Evolutionary conservation across 1,140 invertebrate species (phyloP).

Genomic region (Idris sp.): DNA sequence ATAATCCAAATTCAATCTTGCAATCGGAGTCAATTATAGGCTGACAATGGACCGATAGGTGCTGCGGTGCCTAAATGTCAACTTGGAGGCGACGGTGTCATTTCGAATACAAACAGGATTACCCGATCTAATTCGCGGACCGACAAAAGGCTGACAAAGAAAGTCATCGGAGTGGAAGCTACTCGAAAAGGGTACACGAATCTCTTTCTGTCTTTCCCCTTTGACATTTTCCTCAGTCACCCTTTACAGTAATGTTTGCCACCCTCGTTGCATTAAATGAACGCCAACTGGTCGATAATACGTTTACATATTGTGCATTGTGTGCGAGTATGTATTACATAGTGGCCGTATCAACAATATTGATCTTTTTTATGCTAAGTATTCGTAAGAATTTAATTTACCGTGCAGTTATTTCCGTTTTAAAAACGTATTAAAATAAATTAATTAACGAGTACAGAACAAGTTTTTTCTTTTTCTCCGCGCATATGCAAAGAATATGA

Average conservation of each 20-base stretch:
- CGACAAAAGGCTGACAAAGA: slow-evolving; percentile 76
- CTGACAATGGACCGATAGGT: slow-evolving; percentile 71
- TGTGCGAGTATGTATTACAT: slow-evolving; percentile 46
- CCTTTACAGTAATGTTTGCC: slow-evolving; percentile 58
- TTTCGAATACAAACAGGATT: slow-evolving; percentile 78
- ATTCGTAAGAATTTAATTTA: slow-evolving; percentile 25
- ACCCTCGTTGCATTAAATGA: slow-evolving; percentile 58
- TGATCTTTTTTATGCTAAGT: slow-evolving; percentile 25
- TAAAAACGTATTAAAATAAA: too few species aligned
- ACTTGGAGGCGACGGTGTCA: slow-evolving; percentile 75
- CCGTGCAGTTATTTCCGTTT: neutral
- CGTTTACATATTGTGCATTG: slow-evolving; percentile 57
- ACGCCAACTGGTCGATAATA: slow-evolving; percentile 62
- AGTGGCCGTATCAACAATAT: slow-evolving; percentile 49
- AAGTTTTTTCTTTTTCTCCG: too few species aligned
- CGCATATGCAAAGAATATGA: too few species aligned
- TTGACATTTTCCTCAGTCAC: slow-evolving; percentile 57
- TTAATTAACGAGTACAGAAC: too few species aligned
- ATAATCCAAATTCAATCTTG: slow-evolving; percentile 78
- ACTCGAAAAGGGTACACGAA: slow-evolving; percentile 58
- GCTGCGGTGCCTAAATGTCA: slow-evolving; percentile 73
- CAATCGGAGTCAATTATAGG: slow-evolving; percentile 78
- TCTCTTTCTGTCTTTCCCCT: slow-evolving; percentile 56
- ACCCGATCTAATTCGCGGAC: slow-evolving; percentile 76
- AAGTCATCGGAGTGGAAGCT: slow-evolving; percentile 66